phyloP scores from a whole-genome alignment of 2,113 vertebrate species.

The Podilymbus podiceps region DNA sequence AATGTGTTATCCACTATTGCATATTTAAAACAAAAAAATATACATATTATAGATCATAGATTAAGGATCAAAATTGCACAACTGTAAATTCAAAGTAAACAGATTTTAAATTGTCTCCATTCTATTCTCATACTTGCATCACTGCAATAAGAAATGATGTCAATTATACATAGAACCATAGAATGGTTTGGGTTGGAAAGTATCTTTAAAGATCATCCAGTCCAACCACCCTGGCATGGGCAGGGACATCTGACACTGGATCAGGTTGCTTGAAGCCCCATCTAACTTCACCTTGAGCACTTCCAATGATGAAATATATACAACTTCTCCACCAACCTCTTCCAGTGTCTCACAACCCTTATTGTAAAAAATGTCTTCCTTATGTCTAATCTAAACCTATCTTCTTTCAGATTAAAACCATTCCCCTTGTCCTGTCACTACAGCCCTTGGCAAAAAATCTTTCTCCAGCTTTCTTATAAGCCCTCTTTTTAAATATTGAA shows the following conservation, averaged over 20 bases:
- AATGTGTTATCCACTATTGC: background rate
- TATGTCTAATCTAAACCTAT: background rate
- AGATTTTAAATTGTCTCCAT: background rate
- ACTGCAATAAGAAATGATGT: background rate
- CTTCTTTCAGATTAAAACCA: background rate
- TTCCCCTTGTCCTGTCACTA: background rate
- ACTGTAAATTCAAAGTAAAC: background rate
- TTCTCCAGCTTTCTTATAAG: background rate
- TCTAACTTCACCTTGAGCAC: background rate
- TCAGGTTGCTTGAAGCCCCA: accelerated
- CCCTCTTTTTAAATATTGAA: background rate
- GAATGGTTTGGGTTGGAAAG: background rate
- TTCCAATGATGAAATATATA: background rate
- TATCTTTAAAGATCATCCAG: background rate
- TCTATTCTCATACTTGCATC: background rate
- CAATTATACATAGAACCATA: background rate
- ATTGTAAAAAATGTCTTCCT: background rate
- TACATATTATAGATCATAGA: background rate
- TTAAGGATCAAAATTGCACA: background rate
- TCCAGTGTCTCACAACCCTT: background rate
- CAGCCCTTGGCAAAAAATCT: background rate
- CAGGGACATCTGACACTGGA: background rate
- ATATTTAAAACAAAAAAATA: background rate
- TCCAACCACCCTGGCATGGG: background rate
- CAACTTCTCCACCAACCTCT: accelerated